Conservation (phyloP, 2,888 invertebrate genomes). For the Sialis lutaria region DNA sequence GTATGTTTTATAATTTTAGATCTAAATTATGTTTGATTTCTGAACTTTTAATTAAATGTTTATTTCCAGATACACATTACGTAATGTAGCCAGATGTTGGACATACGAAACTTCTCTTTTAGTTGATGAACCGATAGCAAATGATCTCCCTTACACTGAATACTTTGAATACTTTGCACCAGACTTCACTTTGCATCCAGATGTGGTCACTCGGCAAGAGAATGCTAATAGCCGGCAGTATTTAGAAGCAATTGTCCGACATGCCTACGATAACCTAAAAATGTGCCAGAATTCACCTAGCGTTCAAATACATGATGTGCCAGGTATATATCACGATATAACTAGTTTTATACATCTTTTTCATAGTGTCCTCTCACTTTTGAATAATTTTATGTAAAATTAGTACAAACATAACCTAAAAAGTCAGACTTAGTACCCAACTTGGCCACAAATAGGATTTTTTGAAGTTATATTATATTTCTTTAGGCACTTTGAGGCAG, state of each 20-base stretch:
- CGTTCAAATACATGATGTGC: conserved; percentile 95
- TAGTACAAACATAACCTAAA: too few species aligned
- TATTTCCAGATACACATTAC: conserved; percentile 58
- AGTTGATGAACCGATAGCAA: conserved; percentile 81
- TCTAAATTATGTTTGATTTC: neutral
- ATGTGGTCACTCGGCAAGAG: conserved; percentile 68
- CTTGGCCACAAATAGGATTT: too few species aligned
- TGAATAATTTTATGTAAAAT: too few species aligned
- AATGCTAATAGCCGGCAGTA: conserved; percentile 95
- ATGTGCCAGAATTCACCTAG: conserved; percentile 87
- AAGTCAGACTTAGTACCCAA: too few species aligned
- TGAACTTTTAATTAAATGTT: neutral
- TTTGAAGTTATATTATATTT: too few species aligned
- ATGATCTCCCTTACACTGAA: conserved; percentile 90
- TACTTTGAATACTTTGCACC: conserved; percentile 96
- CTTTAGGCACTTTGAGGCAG: too few species aligned
- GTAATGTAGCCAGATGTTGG: conserved; percentile 98
- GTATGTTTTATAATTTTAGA: conserved; percentile 17
- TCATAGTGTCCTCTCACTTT: neutral
- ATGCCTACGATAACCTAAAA: conserved; percentile 83
- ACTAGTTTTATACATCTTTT: neutral
- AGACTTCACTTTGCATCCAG: conserved; percentile 90
- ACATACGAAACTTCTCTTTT: conserved; percentile 93
- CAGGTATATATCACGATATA: conserved; percentile 29
- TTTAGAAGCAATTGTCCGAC: conserved; percentile 75